Base-by-base conservation (phyloP, 2,888 invertebrate genomes). In the Mylabris sibirica region DNA sequence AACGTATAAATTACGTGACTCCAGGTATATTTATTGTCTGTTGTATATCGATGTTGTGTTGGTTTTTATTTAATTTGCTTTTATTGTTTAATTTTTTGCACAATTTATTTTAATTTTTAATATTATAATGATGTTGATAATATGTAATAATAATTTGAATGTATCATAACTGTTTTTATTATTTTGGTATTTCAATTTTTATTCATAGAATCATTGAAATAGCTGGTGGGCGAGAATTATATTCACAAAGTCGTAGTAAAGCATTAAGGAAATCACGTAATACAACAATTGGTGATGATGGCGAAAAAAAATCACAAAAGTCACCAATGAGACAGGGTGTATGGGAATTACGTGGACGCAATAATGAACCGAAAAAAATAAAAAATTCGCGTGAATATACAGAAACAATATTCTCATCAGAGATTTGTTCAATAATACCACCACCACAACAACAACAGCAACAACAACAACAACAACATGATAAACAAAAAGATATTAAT, bases 151-250 rank as follows among this genome's bases (percentile, higher is more conserved):
- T 17, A 8, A 34, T 60, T 20, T n/a, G 30, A 6, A 30, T 9
- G 60, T 60, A 6, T 44, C 14, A 17, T 44, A 20, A 49, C 17
- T 9, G 17, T 20, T 1, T 4, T 17, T 9, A 17, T 9, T 49
- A 4, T 20, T 20, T 20, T 49, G 17, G 9, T 49, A 20, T 17
- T 8, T 20, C 22, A 34, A 17, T 62, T 38, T 53, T 9, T 59
- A 60, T 69, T 72, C 74, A 65, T 79, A 89, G 89, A 84, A 92
- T 93, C 83, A 90, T 91, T 80, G 90, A 91, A 85, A 90, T 91
- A 78, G 94, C 95, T 66, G 95, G 95, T 76, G 95, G 94, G 70
- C 88, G 94, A 69, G 94, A 95, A 85, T 88, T 94, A 72, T 94
- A 92, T 85, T 94, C 94, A 53, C 93, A 93, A 84, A 94, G 93